Evolutionary conservation across 2,797 vertebrate genomes (phyloP).

Genomic region (Chromis chromis): DNA sequence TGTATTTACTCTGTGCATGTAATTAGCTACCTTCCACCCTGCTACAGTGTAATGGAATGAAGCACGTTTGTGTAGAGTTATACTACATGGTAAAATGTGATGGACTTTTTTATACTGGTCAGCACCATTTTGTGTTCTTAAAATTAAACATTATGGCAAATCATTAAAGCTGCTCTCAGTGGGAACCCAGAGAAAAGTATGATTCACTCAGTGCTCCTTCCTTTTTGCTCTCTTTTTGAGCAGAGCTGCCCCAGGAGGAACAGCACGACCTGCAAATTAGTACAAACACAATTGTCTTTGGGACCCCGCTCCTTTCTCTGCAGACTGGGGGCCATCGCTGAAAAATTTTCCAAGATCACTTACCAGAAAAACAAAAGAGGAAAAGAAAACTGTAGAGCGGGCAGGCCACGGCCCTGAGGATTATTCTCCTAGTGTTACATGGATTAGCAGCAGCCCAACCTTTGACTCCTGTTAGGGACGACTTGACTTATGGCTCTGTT

Average conservation of each 20-base stretch:
- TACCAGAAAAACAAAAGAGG: constrained; percentile 68
- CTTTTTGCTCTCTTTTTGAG: background rate
- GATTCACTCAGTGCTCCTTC: too few species aligned
- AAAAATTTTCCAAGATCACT: constrained; percentile 68
- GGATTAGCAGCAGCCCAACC: constrained; percentile 78
- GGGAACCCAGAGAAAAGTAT: too few species aligned
- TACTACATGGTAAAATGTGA: too few species aligned
- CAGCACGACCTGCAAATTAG: constrained; percentile 41
- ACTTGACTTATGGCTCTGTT: constrained; percentile 69
- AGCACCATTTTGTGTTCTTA: too few species aligned
- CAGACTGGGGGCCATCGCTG: constrained; percentile 42
- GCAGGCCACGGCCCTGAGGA: constrained; percentile 60
- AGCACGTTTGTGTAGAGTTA: too few species aligned
- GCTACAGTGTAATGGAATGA: too few species aligned
- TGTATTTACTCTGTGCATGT: background rate
- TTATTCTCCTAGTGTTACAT: constrained; percentile 82
- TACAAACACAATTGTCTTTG: constrained; percentile 1
- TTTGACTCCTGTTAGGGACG: constrained; percentile 74
- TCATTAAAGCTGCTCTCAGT: too few species aligned
- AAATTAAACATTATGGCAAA: too few species aligned
- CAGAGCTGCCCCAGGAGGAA: background rate
- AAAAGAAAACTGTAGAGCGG: constrained; percentile 49
- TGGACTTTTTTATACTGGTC: too few species aligned
- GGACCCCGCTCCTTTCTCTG: constrained; percentile 25
- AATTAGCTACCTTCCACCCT: too few species aligned